Percentiles rank a stretch among this genome's conserved stretches.
phyloP scores from a whole-genome alignment of 2,113 vertebrate genomes.

The Zosterops japonicus region DNA sequence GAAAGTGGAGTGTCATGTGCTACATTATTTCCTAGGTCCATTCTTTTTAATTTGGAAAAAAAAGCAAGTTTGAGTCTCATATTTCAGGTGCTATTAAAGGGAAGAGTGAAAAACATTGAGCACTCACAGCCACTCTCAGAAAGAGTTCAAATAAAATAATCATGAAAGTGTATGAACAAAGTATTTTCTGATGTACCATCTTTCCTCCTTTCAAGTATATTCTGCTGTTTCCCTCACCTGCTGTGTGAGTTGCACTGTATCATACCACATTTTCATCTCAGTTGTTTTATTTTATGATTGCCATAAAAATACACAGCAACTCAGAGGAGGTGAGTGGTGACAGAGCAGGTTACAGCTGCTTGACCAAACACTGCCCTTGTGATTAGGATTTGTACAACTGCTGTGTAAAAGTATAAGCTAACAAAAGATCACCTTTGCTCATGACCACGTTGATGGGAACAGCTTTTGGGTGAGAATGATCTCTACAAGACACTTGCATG shows the following conservation, averaged over 20 bases:
- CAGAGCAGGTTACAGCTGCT: neutral
- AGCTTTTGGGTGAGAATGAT: neutral
- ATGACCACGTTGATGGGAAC: neutral
- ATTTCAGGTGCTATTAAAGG: neutral
- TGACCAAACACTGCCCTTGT: neutral
- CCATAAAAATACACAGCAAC: neutral
- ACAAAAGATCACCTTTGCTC: neutral
- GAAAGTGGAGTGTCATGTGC: neutral
- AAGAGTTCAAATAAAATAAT: neutral
- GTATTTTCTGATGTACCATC: neutral
- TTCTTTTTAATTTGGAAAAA: neutral
- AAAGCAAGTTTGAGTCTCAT: rapidly evolving
- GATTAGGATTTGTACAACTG: neutral
- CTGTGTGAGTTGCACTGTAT: neutral
- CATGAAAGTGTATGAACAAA: neutral
- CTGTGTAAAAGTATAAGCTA: neutral
- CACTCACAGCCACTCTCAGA: neutral
- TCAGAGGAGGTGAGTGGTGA: neutral
- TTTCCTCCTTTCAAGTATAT: neutral
- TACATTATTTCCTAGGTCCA: neutral
- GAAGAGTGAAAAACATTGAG: neutral
- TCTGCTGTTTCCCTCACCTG: neutral
- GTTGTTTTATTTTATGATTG: neutral
- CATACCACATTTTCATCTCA: neutral
- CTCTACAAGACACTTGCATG: neutral